These are phyloP conservation scores for Champsocephalus gunnari DNA, from an alignment of 2,797 vertebrate genomes.

Conservation along the genomic window DNA sequence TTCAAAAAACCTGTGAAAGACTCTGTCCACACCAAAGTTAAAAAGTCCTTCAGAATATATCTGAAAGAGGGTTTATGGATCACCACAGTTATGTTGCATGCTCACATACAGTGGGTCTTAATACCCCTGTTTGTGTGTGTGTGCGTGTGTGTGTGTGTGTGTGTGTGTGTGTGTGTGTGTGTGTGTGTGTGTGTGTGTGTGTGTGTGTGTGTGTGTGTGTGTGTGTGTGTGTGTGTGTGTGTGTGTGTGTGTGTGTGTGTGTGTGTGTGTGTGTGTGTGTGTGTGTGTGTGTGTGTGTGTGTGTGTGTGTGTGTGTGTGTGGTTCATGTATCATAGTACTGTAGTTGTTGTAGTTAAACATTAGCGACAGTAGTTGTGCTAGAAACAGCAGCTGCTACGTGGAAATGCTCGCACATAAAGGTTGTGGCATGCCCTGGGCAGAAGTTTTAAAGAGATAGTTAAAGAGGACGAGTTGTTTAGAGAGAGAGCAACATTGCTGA, in stretches of 20 bases:
- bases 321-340: neutral
- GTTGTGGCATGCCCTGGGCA: conserved; percentile 56
- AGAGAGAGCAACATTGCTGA: conserved; percentile 26
- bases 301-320: neutral
- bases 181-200: no score
- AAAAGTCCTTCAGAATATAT: neutral
- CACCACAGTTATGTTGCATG: no score
- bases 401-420: conserved; percentile 56
- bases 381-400: conserved; percentile 44
- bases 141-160: no score
- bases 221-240: no score
- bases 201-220: no score
- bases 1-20: conserved; percentile 23
- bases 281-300: no score
- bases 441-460: conserved; percentile 53
- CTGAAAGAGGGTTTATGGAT: neutral
- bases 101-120: no score
- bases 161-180: no score
- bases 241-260: no score
- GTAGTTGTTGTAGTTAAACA: conserved; percentile 14
- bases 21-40: conserved; percentile 15
- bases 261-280: no score
- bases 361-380: conserved; percentile 22
- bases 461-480: conserved; percentile 41
- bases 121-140: no score